Evolutionary conservation across 2,797 vertebrate species (phyloP), one percentile per base, ranked within the genome.

Genomic region (Sorex maritimensis): DNA sequence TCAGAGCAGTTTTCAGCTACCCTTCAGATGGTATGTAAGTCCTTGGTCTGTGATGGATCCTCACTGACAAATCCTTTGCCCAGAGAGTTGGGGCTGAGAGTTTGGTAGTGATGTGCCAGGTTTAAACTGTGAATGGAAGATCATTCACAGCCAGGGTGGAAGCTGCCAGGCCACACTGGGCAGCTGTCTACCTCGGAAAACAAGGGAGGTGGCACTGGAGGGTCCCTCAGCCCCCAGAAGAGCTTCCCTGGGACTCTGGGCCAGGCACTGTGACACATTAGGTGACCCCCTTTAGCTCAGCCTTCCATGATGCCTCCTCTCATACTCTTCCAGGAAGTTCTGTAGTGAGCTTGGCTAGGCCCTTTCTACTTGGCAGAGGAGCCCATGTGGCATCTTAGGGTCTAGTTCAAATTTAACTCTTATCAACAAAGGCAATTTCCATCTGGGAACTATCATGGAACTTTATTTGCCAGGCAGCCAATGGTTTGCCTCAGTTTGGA

Each of bases 341-440:
- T 84, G 78, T 83, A 67, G 13, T 4, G 85, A 92, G 94, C 17
- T 38, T 38, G 3, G 38, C 8, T 65, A 93, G 63, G 11, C 23
- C 44, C 77, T 86, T 83, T 65, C 86, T 38, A 78, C 23, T 72
- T 52, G 38, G 58, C 83, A 86, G 90, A 80, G 55, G 28, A 91
- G 68, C 28, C 67, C 71, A 78, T 28, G 5, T 1, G 9, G 2
- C 65, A 19, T 55, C 67, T 91, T 21, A 63, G 44, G 41, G 49
- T 52, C 69, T 71, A 61, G 67, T 68, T 92, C 81, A 90, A 71
- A 91, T 19, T 14, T 72, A 79, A 84, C 65, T 90, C 80, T 69
- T 90, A 81, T 86, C 88, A 73, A 81, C 52, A 63, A 81, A 90
- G 77, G 71, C 74, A 79, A 82, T 77, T 65, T 67, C 15, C 38